phyloP scores from a whole-genome alignment of 1,140 invertebrate genomes.

The Neuroterus valhalla region DNA sequence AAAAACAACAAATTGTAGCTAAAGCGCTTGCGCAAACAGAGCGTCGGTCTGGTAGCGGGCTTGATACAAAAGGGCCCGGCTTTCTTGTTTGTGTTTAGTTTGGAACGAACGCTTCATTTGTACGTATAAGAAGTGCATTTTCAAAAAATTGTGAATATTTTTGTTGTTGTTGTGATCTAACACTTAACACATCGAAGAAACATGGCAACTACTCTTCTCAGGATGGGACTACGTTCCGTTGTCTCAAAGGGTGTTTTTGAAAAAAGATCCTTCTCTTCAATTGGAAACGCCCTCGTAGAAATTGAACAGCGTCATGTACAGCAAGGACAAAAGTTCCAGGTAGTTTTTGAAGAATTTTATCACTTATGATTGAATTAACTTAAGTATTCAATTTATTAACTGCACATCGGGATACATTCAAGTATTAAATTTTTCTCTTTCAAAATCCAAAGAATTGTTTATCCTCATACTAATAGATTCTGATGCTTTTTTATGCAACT shows the following conservation, averaged over 20 bases:
- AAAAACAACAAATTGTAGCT: background rate
- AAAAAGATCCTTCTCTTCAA: slow-evolving; percentile 38
- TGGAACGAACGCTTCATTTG: background rate
- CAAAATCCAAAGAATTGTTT: too few species aligned
- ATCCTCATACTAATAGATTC: too few species aligned
- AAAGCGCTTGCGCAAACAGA: slow-evolving; percentile 42
- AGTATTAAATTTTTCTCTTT: too few species aligned
- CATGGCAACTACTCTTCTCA: slow-evolving; percentile 53
- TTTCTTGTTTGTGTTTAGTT: slow-evolving; percentile 44
- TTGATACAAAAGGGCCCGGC: slow-evolving; percentile 50
- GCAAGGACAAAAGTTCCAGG: slow-evolving; percentile 35
- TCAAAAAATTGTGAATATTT: background rate
- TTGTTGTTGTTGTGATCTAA: background rate
- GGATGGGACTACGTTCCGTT: slow-evolving; percentile 43
- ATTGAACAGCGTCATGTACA: slow-evolving; percentile 24
- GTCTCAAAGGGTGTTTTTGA: slow-evolving; percentile 48
- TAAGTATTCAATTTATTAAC: too few species aligned
- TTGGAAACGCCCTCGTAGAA: slow-evolving; percentile 26
- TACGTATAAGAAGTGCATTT: background rate
- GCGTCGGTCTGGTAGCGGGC: slow-evolving; percentile 42
- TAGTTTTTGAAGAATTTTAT: slow-evolving; percentile 37
- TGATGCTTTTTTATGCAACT: too few species aligned
- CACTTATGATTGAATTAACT: too few species aligned
- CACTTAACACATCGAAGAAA: slow-evolving; percentile 26
- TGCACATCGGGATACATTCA: too few species aligned